Base-by-base conservation (phyloP, 2,888 invertebrate genomes). In the Serrognathus titanus region DNA sequence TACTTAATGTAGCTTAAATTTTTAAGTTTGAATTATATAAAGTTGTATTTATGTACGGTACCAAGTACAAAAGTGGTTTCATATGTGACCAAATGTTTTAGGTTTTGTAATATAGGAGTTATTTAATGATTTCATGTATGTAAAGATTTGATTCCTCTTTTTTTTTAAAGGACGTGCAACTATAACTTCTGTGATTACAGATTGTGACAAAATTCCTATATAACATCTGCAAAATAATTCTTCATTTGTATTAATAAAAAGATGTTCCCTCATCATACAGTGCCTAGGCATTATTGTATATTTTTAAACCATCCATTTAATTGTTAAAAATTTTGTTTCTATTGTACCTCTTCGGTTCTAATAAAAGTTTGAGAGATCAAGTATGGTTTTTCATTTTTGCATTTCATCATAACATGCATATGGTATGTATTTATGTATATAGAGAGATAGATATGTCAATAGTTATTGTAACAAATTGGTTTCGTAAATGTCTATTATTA, bases 201-300 rank as follows among this genome's bases (percentile, higher is more conserved):
- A 73, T 74, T 71, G 72, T 74, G 70, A 68, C 71, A 71, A 71
- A 73, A 71, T 71, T 65, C 66, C 66, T 70, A 65, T 55, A 50
- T 63, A 71, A 67, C 71, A 66, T 67, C 63, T 68, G 67, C 71
- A 62, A 66, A 63, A 61, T 64, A 58, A 16, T 16, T 16, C 16
- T 70, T 69, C 53, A 48, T 37, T 57, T 70, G 68, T 36, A 66
- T 68, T 69, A 65, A 63, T 31, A 31, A 31, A 31, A 31, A 68
- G 69, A 68, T 66, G 66, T 67, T 60, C 65, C 61, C 67, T 69
- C 69, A 71, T 70, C 60, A 59, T 68, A 68, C 75, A 75, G 75
- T 75, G 76, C 76, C 75, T 76, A 75, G 75, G 74, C 71, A 74
- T 72, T 69, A 72, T 68, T 72, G 69, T 72, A 73, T 75, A 75